Base-by-base conservation (phyloP, 2,888 invertebrate genomes). In the Calliphora vomitoria region DNA sequence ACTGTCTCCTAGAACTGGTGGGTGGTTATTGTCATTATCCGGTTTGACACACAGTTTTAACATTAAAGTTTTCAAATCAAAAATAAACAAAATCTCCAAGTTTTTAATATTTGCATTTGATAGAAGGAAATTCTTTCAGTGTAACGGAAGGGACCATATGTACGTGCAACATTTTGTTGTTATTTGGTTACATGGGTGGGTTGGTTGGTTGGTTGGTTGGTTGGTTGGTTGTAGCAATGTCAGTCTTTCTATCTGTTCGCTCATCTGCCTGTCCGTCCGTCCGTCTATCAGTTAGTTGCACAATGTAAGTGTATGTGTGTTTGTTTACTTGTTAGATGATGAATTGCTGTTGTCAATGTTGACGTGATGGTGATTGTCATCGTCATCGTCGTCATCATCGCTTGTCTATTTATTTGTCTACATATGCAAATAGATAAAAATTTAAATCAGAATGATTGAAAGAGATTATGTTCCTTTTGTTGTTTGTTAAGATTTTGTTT, bases 371-470 rank as follows among this genome's bases (percentile, higher is more conserved):
- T 79, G 25, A 79, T 85, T 60, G 75, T 84, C 66, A 76, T 62
- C 64, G 31, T 31, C 31, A 31, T 35, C 35, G 5, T 35, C 6
- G 55, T 76, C 47, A 76, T 76, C 41, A 20, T 62, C 53, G 75
- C 60, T 69, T 69, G 85, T 85, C 74, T 75, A 68, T 83, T 64
- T 78, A 55, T 85, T 81, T 75, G 68, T 69, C 55, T 81, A 47
- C 75, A 75, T 85, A 85, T 85, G 85, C 85, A 85, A 85, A 85
- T 85, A 85, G 60, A 76, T 81, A 62, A 75, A 85, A 85, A 81
- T 69, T 75, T 81, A 81, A 81, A 85, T 85, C 85, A 75, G 69
- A 68, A 81, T 76, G 80, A 85, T 85, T 85, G 69, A 75, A 76
- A 85, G 80, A 85, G 85, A 85, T 85, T 80, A 81, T 75, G 41